Percentiles rank a stretch among this genome's conserved stretches.
phyloP scores from a whole-genome alignment of 1,140 invertebrate genomes.

The Zaprionus nigranus region DNA sequence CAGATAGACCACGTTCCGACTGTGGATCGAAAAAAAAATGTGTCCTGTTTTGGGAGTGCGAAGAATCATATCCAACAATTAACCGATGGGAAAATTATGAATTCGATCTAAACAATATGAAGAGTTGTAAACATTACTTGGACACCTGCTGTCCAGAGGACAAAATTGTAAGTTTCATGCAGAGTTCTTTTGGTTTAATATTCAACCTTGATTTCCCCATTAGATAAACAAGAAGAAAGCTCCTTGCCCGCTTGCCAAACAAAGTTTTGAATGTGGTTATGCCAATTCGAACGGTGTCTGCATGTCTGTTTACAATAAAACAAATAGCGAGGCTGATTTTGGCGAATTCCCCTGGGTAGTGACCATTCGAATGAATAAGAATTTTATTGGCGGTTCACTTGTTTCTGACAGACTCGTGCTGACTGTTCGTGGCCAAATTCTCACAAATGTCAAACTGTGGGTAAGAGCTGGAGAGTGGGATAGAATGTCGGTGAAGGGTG shows the following conservation, averaged over 20 bases:
- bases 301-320: not conserved
- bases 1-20: not conserved
- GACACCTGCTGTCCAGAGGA: constrained; percentile 17
- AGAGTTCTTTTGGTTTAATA: not conserved
- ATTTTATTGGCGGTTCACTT: not conserved
- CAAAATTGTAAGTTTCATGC: constrained; percentile 7
- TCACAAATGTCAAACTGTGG: too few species aligned
- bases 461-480: constrained; percentile 52
- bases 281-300: constrained; percentile 12
- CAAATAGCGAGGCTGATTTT: not conserved
- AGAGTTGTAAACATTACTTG: constrained; percentile 25
- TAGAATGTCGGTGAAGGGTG: not conserved
- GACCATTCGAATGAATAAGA: not conserved
- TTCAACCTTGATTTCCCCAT: not conserved
- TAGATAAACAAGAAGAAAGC: not conserved
- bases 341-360: constrained; percentile 41
- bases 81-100: not conserved
- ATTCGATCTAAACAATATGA: not conserved
- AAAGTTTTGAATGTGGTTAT: not conserved
- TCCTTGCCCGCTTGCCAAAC: not conserved
- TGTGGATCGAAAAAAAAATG: constrained; percentile 6
- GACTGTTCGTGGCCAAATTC: not conserved
- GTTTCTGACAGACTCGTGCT: constrained; percentile 21
- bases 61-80: not conserved
- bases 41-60: constrained; percentile 8